Evolutionary conservation across 2,113 vertebrate genomes (phyloP).

Genomic region (Cyprinus carpio): DNA sequence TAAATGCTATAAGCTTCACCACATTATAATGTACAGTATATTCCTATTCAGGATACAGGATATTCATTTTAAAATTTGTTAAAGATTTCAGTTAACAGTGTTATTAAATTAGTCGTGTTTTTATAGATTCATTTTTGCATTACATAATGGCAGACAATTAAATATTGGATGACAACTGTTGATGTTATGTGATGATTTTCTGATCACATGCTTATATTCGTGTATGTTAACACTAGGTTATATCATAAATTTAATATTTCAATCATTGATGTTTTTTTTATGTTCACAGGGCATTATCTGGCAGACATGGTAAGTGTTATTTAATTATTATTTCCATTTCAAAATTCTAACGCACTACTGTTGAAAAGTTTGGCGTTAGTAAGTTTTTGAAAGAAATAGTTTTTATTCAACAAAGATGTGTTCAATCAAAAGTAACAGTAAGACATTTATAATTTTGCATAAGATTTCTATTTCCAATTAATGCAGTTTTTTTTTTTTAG

Average conservation of each 20-base stretch:
- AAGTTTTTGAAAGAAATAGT: neutral
- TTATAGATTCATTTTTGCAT: neutral
- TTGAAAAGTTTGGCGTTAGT: neutral
- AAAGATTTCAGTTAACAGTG: neutral
- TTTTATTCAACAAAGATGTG: neutral
- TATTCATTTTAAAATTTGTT: neutral
- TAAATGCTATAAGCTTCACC: neutral
- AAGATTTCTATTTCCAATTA: neutral
- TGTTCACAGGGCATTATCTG: slow-evolving; percentile 85
- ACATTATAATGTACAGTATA: neutral
- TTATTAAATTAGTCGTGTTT: neutral
- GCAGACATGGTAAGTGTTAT: slow-evolving; percentile 87
- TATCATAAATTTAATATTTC: neutral
- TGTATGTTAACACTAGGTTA: neutral
- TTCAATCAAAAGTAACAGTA: neutral
- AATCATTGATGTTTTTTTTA: slow-evolving; percentile 9
- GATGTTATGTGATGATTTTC: neutral
- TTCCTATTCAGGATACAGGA: neutral
- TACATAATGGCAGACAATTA: neutral
- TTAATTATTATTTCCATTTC: neutral
- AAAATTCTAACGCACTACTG: neutral
- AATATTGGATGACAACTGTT: neutral
- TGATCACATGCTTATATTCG: neutral
- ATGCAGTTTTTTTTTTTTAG: neutral
- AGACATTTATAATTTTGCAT: neutral